Conservation (phyloP, 1,140 invertebrate genomes). For the Eumeta japonica region DNA sequence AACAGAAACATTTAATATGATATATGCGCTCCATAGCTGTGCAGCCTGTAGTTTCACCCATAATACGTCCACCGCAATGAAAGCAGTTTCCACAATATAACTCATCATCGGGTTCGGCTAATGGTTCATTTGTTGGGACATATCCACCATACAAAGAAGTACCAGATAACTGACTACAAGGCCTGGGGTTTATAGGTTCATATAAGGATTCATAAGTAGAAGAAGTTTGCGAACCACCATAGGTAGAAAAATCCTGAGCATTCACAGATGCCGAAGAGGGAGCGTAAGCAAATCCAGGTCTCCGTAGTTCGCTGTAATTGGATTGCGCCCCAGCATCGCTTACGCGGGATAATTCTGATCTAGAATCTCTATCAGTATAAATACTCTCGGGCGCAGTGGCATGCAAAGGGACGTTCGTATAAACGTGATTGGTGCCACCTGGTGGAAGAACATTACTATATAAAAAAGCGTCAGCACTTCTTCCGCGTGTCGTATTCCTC, state of each 20-base stretch:
- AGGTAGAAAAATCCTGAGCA: constrained; percentile 64
- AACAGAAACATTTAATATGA: constrained; percentile 94
- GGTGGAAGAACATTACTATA: constrained; percentile 59
- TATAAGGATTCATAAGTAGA: constrained; percentile 89
- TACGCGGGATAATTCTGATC: constrained; percentile 38
- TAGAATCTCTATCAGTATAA: constrained; percentile 51
- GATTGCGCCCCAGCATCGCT: constrained; percentile 58
- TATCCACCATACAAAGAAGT: constrained; percentile 77
- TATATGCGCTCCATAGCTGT: constrained; percentile 96
- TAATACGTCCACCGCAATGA: constrained; percentile 87
- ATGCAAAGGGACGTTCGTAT: constrained; percentile 52
- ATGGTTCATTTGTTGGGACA: constrained; percentile 74
- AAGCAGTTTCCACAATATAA: constrained; percentile 80
- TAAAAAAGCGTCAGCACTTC: constrained; percentile 55
- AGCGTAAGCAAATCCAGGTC: constrained; percentile 52
- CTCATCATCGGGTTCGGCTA: constrained; percentile 71
- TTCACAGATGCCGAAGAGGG: constrained; percentile 51
- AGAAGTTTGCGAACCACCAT: constrained; percentile 62
- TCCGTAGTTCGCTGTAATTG: constrained; percentile 81
- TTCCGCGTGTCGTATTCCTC: constrained; percentile 39
- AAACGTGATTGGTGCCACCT: constrained; percentile 50
- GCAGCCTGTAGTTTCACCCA: constrained; percentile 92
- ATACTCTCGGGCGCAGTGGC: constrained; percentile 33
- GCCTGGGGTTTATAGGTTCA: constrained; percentile 86
- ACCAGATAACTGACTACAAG: constrained; percentile 75